Evolutionary conservation across 2,113 vertebrate genomes (phyloP), one percentile per base, ranked within the genome.

Genomic region (Plestiodon gilberti): DNA sequence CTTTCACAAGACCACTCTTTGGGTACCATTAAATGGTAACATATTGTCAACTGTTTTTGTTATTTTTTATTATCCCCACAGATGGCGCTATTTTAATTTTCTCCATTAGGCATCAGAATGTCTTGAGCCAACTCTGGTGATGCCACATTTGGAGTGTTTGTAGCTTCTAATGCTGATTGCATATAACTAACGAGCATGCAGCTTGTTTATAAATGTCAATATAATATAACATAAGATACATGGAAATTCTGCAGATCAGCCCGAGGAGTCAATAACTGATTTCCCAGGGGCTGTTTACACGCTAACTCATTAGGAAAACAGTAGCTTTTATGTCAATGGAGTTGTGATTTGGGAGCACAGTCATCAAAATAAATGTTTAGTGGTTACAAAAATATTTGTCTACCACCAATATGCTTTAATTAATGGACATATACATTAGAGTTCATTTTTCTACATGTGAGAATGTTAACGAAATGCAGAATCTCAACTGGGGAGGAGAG

Each of bases 251-350:
- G 17, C 0, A 81, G 22, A 40, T 86, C 85, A 81, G 23, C 15
- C 4, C 18, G 7, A 59, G 40, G 61, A 87, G 59, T 81, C 85
- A 81, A 87, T 87, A 87, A 52, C 59, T 87, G 85, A 87, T 87
- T 87, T 87, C 85, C 85, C 85, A 57, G 43, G 85, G 74, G 40
- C 80, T 11, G 0, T 74, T 86, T 30, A 40, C 17, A 28, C 3
- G 18, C 78, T 64, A 89, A 40, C 30, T 69, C 30, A 73, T 82
- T 79, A 81, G 40, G 61, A 86, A 90, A 84, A 59, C 18, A 52
- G 85, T 30, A 30, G 1, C 84, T 90, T 86, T 86, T 86, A 76
- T 22, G 33, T 87, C 14, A 88, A 69, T 80, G 38, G 30, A 65
- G 62, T 65, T 79, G 70, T 76, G 33, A 3, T 62, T 25, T 85